Base-by-base conservation (phyloP, 2,113 vertebrate species). In the Vimba vimba region DNA sequence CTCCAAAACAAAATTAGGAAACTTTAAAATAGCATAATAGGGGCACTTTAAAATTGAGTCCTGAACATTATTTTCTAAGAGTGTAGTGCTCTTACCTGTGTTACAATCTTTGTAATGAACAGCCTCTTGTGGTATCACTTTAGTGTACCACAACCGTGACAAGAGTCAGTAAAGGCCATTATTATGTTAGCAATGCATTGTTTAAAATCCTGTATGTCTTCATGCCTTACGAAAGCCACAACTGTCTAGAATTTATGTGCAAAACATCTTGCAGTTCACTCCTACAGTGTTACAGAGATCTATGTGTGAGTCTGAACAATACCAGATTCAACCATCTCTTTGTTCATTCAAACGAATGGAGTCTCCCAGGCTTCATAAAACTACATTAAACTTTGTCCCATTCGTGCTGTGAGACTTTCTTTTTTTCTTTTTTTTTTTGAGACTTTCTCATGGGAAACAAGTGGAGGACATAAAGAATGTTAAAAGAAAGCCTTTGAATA, bases 251-350 rank as follows among this genome's bases (percentile, higher is more conserved):
- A 23, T 62, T 36, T 39, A 50, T 7, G 39, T 19, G 36, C 0
- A 25, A 30, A 66, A 21, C 69, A 45, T 74, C 23, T 25, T 55
- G 75, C 7, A 55, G 36, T 71, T 9, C 9, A 47, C 30, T 39
- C 33, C 33, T 39, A 6, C 66, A 85, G 43, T 85, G 79, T 74
- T 81, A 87, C 83, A 92, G 85, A 90, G 88, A 79, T 84, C 57
- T 90, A 60, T 88, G 71, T 78, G 66, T 87, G 89, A 45, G 36
- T 79, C 36, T 43, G 23, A 62, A 27, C 59, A 82, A 50, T 52
- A n/a, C 27, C 10, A 66, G 62, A 69, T 82, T 82, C 11, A 82
- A 33, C 10, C 19, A 69, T 52, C 27, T 68, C 62, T 88, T 91
- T 89, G 85, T 69, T 64, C 30, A 90, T 83, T 66, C 85, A 83